Evolutionary conservation across 1,140 invertebrate genomes (phyloP).

Genomic region (Hydropsyche tenuis): DNA sequence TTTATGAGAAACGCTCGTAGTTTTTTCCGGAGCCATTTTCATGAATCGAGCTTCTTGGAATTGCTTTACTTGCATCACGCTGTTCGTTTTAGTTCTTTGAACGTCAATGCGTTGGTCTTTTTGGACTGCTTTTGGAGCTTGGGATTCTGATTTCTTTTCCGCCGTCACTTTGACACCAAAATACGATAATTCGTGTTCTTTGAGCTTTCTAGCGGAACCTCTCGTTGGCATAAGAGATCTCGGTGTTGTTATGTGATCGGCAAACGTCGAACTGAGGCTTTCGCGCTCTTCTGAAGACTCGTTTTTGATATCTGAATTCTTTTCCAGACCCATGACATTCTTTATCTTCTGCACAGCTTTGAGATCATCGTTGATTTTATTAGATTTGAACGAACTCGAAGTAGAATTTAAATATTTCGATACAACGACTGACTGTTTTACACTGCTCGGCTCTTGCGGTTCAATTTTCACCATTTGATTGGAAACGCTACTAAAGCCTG

Average conservation of each 20-base stretch:
- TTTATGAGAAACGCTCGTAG: neutral
- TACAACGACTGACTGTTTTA: conserved; percentile 51
- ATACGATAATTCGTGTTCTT: conserved; percentile 58
- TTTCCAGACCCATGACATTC: conserved; percentile 50
- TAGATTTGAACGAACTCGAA: conserved; percentile 11
- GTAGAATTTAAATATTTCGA: conserved; percentile 53
- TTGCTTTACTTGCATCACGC: neutral
- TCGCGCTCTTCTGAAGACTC: conserved; percentile 15
- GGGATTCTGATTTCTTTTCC: neutral
- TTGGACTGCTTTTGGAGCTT: neutral
- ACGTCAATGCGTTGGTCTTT: neutral
- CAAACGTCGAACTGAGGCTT: conserved; percentile 38
- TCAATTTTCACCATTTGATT: conserved; percentile 23
- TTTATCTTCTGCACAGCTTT: conserved; percentile 54
- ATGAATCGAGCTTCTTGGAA: neutral
- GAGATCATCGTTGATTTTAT: conserved; percentile 49
- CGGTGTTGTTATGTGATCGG: conserved; percentile 40
- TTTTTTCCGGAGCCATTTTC: neutral
- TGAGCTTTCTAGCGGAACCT: conserved; percentile 54
- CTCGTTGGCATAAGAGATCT: conserved; percentile 44
- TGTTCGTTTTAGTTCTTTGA: neutral
- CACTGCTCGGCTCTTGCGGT: conserved; percentile 37
- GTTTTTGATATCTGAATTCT: conserved; percentile 18
- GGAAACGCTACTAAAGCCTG: conserved; percentile 3
- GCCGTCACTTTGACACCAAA: conserved; percentile 54